Conservation (phyloP, 2,113 vertebrate genomes). For the Scomber colias region DNA sequence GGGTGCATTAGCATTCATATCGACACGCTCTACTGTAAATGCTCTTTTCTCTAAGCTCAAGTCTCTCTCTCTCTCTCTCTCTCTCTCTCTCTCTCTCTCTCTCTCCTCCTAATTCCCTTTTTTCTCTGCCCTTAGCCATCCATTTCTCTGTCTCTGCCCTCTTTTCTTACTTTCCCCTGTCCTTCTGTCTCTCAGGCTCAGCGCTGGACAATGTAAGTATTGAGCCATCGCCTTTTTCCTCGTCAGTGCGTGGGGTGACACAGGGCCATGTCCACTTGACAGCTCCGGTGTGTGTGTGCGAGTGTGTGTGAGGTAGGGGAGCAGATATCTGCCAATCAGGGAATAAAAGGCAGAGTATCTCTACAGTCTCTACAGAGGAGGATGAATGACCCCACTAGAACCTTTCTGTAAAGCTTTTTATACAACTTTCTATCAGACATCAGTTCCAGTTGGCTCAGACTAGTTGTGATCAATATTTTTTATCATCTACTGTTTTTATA, state of each 20-base stretch:
- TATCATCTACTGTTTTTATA: too few relatives aligned
- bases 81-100: constrained; percentile 37
- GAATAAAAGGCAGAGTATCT: neutral
- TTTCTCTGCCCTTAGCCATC: constrained; percentile 48
- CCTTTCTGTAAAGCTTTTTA: too few relatives aligned
- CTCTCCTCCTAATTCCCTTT: constrained; percentile 51
- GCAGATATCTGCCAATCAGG: constrained; percentile 27
- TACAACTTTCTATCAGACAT: too few relatives aligned
- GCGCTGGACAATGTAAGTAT: constrained; percentile 42
- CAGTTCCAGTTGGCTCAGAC: too few relatives aligned
- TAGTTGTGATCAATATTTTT: too few relatives aligned
- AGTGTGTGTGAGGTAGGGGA: neutral
- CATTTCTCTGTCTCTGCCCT: constrained; percentile 35
- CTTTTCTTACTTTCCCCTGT: neutral
- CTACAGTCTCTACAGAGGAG: neutral
- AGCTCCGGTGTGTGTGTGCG: neutral
- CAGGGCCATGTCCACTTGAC: constrained; percentile 43
- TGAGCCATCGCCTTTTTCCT: constrained; percentile 40
- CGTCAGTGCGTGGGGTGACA: constrained; percentile 47
- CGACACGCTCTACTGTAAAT: constrained; percentile 68
- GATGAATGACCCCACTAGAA: too few relatives aligned
- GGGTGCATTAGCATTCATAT: constrained; percentile 65
- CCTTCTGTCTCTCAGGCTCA: constrained; percentile 24
- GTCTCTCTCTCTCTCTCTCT: constrained; percentile 59
- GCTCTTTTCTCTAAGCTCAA: constrained; percentile 64